Conservation (phyloP, 2,888 invertebrate genomes). For the Pheosia gnoma region DNA sequence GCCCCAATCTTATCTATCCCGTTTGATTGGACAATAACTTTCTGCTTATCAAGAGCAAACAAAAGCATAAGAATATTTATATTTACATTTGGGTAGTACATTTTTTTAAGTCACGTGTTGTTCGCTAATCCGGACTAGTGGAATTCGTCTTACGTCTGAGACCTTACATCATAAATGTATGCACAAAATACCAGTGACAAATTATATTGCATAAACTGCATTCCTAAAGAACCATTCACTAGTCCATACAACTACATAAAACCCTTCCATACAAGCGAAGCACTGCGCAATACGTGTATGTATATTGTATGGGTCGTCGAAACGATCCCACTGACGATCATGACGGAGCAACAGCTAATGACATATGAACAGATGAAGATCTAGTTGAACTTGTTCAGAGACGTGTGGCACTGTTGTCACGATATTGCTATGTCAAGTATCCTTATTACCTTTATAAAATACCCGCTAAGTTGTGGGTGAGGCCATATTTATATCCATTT, state of each 20-base stretch:
- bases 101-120: no score
- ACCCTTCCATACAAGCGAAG: background rate
- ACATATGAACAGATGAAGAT: slow-evolving; percentile 29
- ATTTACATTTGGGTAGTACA: no score
- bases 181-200: background rate
- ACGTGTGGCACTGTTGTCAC: slow-evolving; percentile 50
- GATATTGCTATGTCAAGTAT: slow-evolving; percentile 19
- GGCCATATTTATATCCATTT: no score
- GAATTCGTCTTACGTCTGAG: no score
- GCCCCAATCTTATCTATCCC: background rate
- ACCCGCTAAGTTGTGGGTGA: no score
- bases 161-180: background rate
- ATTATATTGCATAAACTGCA: background rate
- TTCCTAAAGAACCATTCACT: background rate
- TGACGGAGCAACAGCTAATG: slow-evolving; percentile 19
- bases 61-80: no score
- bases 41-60: no score
- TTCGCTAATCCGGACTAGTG: no score
- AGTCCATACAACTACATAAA: background rate
- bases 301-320: slow-evolving; percentile 4
- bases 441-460: no score
- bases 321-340: slow-evolving; percentile 17
- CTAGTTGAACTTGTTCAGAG: slow-evolving; percentile 35
- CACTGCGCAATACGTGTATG: background rate
- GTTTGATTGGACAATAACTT: background rate